A percentile compares a stretch with the other conserved stretches of the same genome.
These are phyloP conservation scores for Brachyalestes nurse DNA, from an alignment of 2,797 vertebrate species.

Conservation along the genomic window DNA sequence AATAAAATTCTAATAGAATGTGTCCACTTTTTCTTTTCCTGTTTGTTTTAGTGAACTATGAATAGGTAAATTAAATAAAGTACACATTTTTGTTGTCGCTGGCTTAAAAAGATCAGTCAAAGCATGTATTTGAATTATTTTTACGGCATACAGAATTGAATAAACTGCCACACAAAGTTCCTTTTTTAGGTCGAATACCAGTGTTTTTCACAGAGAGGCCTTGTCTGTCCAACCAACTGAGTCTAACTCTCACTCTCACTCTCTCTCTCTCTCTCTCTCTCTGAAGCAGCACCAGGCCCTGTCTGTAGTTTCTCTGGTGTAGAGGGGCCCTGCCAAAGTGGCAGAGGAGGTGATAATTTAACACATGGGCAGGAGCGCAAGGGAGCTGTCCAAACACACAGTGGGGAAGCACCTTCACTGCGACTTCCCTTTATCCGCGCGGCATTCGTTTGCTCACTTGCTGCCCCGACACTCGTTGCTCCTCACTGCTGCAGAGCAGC, in stretches of 20 bases:
- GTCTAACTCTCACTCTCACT: no score
- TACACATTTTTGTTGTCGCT: no score
- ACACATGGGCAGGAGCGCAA: slow-evolving; percentile 33
- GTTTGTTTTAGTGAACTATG: no score
- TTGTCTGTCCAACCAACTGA: neutral
- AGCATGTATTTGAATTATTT: no score
- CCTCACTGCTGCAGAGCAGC: neutral
- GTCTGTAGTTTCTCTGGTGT: slow-evolving; percentile 34
- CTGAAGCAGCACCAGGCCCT: slow-evolving; percentile 31
- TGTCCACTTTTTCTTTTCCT: no score
- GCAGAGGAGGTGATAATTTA: slow-evolving; percentile 52
- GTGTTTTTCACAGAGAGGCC: neutral
- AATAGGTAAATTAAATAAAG: no score
- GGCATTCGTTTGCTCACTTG: slow-evolving; percentile 18
- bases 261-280: neutral
- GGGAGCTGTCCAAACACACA: slow-evolving; percentile 32
- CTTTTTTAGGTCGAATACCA: neutral
- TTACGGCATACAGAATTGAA: neutral
- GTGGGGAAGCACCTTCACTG: slow-evolving; percentile 17
- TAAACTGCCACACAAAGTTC: neutral
- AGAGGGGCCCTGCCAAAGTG: slow-evolving; percentile 18
- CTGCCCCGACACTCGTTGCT: slow-evolving; percentile 22
- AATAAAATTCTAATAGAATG: no score
- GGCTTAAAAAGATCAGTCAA: no score
- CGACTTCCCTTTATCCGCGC: neutral